Percentiles rank a stretch among this genome's conserved stretches.
These are phyloP conservation scores for Chrysolina americana DNA, from an alignment of 2,888 invertebrate species.

Conservation along the genomic window DNA sequence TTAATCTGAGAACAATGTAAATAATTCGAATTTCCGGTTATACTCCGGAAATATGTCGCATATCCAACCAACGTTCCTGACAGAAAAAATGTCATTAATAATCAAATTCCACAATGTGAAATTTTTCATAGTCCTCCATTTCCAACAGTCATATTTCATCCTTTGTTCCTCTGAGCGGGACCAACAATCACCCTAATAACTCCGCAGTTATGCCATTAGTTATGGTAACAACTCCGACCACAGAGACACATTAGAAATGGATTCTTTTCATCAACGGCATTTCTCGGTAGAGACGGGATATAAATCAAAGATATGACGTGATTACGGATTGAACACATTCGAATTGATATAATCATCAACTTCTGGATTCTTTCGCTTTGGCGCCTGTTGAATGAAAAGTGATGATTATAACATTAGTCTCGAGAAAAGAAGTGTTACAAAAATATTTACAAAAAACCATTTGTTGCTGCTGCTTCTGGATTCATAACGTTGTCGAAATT, in stretches of 20 bases:
- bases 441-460: neutral
- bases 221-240: conserved; percentile 27
- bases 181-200: conserved; percentile 19
- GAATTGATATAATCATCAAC: conserved; percentile 5
- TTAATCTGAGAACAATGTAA: neutral
- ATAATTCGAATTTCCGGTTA: neutral
- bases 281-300: conserved; percentile 8
- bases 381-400: neutral
- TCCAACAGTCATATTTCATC: conserved; percentile 16
- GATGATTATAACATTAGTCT: neutral
- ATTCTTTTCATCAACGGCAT: conserved; percentile 18
- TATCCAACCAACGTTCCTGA: conserved; percentile 6
- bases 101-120: conserved; percentile 10
- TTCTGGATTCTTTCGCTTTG: neutral
- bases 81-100: conserved; percentile 15
- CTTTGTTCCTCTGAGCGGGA: conserved; percentile 13
- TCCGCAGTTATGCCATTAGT: conserved; percentile 26
- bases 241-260: conserved; percentile 13
- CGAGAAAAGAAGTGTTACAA: neutral
- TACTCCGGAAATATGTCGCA: conserved; percentile 15
- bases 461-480: too few relatives aligned
- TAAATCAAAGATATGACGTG: conserved; percentile 17
- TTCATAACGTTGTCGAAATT: too few relatives aligned
- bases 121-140: neutral
- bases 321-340: neutral